Evolutionary conservation across 2,113 vertebrate species (phyloP), one percentile per base, ranked within the genome.

Genomic region (Xiphophorus maculatus): DNA sequence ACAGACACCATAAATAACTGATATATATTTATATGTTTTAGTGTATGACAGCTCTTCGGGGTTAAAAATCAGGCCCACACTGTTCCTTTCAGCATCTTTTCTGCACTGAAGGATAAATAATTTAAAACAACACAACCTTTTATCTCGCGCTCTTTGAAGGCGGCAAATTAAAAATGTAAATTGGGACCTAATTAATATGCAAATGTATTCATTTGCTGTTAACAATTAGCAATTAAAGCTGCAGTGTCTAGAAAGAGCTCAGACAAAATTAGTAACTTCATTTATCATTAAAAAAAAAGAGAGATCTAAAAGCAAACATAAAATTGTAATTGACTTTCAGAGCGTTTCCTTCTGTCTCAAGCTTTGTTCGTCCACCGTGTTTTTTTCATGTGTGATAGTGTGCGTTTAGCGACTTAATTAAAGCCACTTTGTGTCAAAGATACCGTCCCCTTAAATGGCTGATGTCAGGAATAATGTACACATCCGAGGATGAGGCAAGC

Each of bases 91-190:
- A 97, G 96, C 96, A 96, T 96, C 96, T 97, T 97, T 97, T 96
- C 96, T 66, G 95, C 96, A 97, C 97, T 97, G 97, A 97, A 96
- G 96, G 96, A 97, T 99, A 97, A 98, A 98, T 98, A 96, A 98
- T 99, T 98, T 97, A 98, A 98, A 99, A 98, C 97, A 98, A 98
- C 97, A 97, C 96, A 95, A 99, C 97, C 97, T 98, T 99, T 98
- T 98, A 98, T 99, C 97, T 97, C 97, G 95, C 96, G 97, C 96
- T 96, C 97, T 99, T 98, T 98, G 97, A 98, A 99, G 96, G 97
- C 97, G 96, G 96, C 96, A 98, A 98, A 99, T 99, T 98, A 98
- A 99, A 99, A 98, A 98, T 99, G 97, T 96, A 99, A 99, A 99
- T 99, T 97, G 94, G 95, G 95, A 95, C 94, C 96, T 98, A 96